These are phyloP conservation scores for Theocolax elegans DNA, from an alignment of 1,140 invertebrate genomes.

Conservation along the genomic window DNA sequence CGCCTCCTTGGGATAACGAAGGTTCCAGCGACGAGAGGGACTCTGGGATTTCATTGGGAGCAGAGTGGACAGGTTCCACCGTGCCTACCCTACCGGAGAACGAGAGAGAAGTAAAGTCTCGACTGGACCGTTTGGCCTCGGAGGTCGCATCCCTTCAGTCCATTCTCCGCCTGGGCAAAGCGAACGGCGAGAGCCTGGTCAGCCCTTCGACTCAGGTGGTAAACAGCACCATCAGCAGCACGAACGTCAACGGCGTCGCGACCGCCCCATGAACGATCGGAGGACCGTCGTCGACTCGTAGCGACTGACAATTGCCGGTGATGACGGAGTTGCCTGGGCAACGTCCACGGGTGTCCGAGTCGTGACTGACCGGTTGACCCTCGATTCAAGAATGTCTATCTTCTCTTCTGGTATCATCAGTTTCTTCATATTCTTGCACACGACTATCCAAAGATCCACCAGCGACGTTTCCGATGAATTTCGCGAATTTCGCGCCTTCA, in stretches of 20 bases:
- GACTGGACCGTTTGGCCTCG: slow-evolving; percentile 84
- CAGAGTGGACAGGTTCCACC: slow-evolving; percentile 69
- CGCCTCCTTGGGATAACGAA: slow-evolving; percentile 83
- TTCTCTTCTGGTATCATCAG: not conserved
- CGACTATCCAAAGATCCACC: slow-evolving; percentile 51
- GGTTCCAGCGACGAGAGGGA: slow-evolving; percentile 89
- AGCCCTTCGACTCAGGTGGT: slow-evolving; percentile 32
- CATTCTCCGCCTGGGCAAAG: slow-evolving; percentile 68
- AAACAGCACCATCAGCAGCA: not conserved
- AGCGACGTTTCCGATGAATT: slow-evolving; percentile 4
- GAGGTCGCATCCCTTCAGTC: slow-evolving; percentile 92
- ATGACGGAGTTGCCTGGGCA: not conserved
- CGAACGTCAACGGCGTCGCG: not conserved
- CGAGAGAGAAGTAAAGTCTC: slow-evolving; percentile 82
- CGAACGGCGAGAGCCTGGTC: slow-evolving; percentile 45
- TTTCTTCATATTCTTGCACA: slow-evolving; percentile 29
- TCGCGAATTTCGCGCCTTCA: slow-evolving; percentile 26
- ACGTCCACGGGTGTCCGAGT: slow-evolving; percentile 3
- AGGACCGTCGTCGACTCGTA: slow-evolving; percentile 7
- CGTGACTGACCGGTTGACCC: slow-evolving; percentile 21
- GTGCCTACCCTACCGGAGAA: slow-evolving; percentile 68
- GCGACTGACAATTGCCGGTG: slow-evolving; percentile 24
- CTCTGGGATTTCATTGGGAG: slow-evolving; percentile 85
- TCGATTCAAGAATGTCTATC: not conserved
- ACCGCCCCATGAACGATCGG: slow-evolving; percentile 17